These are phyloP conservation scores for Sinosuthora webbiana DNA, from an alignment of 2,113 vertebrate genomes.

Conservation along the genomic window DNA sequence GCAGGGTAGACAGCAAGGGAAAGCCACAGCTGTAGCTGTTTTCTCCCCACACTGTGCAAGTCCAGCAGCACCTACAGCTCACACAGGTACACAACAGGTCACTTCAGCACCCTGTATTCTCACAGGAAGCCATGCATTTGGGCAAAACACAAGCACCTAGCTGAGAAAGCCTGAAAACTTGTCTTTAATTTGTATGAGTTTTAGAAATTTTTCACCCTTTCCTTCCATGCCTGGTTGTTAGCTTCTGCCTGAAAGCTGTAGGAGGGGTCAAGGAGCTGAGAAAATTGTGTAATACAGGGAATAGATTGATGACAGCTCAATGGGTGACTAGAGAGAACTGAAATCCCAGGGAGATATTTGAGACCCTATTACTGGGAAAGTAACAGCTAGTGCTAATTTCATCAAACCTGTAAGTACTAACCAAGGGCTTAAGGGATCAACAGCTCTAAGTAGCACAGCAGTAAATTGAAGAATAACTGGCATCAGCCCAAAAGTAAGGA, in stretches of 20 bases:
- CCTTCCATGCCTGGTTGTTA: background rate
- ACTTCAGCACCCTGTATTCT: background rate
- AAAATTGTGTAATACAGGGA: background rate
- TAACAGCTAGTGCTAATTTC: background rate
- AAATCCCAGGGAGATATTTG: background rate
- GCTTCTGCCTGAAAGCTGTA: background rate
- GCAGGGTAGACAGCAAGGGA: background rate
- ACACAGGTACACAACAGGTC: rapidly evolving
- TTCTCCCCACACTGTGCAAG: background rate
- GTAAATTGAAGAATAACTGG: background rate
- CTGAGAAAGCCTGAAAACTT: background rate
- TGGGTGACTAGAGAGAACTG: background rate
- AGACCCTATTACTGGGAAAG: background rate
- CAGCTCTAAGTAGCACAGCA: background rate
- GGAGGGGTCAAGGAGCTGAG: background rate
- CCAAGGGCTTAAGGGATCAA: background rate
- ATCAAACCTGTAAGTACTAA: background rate
- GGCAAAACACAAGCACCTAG: background rate
- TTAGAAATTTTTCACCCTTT: background rate
- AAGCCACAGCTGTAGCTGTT: background rate
- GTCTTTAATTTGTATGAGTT: background rate
- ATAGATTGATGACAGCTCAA: background rate
- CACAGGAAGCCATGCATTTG: background rate
- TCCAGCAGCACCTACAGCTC: background rate
- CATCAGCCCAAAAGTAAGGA: background rate